A percentile compares a stretch with the other conserved stretches of the same genome.
Conservation (phyloP, 2,113 vertebrate genomes). For the Misgurnus anguillicaudatus region DNA sequence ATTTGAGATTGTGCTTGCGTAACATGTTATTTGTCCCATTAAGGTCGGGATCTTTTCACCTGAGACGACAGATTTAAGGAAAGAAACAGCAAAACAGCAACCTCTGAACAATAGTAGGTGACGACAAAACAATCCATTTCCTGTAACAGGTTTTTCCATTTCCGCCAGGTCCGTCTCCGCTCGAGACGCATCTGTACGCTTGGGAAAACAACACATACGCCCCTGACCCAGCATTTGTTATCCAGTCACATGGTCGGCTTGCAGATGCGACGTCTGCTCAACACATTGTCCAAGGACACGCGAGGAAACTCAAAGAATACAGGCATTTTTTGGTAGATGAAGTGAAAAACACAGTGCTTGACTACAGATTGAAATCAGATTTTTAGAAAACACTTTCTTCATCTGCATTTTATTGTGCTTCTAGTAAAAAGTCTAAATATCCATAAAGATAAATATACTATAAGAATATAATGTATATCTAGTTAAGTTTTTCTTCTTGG, state of each 20-base stretch:
- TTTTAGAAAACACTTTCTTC: too few relatives aligned
- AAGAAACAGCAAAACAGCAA: conserved; percentile 3
- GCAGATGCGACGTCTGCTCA: conserved; percentile 30
- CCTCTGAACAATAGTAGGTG: conserved; percentile 52
- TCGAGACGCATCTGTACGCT: conserved; percentile 30
- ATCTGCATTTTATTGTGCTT: too few relatives aligned
- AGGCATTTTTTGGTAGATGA: neutral
- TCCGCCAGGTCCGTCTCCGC: conserved; percentile 53
- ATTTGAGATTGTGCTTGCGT: neutral
- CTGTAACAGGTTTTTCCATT: conserved; percentile 54
- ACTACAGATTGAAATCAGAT: too few relatives aligned
- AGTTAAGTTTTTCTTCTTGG: too few relatives aligned
- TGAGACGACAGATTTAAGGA: conserved; percentile 41
- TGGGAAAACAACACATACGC: conserved; percentile 1
- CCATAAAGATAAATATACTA: too few relatives aligned
- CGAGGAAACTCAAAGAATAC: conserved; percentile 1
- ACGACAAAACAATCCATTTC: conserved; percentile 54
- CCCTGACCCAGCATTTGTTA: conserved; percentile 23
- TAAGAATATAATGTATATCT: too few relatives aligned
- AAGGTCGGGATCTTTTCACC: conserved; percentile 2
- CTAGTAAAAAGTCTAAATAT: too few relatives aligned
- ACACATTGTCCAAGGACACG: conserved; percentile 23
- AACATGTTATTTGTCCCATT: neutral
- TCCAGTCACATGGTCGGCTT: neutral
- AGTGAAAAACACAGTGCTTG: neutral